These are phyloP conservation scores for Cryptus armator DNA, from an alignment of 2,888 invertebrate species.

Conservation along the genomic window DNA sequence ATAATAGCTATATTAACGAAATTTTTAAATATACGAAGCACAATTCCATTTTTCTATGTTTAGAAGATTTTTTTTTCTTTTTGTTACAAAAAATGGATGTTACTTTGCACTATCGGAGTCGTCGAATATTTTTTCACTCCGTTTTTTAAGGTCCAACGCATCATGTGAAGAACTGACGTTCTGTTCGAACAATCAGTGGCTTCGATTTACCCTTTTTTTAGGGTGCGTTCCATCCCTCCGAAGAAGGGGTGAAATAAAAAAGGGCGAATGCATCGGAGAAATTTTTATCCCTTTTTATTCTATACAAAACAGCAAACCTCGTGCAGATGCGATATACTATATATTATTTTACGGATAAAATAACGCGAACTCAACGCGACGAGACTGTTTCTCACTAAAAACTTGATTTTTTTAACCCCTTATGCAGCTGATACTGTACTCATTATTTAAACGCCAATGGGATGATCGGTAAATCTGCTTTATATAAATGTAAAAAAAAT, in stretches of 20 bases:
- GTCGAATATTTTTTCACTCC: not conserved
- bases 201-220: conserved; percentile 30
- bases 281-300: conserved; percentile 12
- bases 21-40: not conserved
- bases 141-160: not conserved
- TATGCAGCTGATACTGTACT: too few species aligned
- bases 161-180: not conserved
- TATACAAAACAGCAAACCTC: conserved; percentile 31
- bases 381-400: not conserved
- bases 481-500: too few species aligned
- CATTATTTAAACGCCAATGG: too few species aligned
- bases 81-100: not conserved
- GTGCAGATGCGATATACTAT: conserved; percentile 1
- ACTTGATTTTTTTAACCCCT: not conserved
- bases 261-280: conserved; percentile 13
- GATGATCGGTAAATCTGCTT: too few species aligned
- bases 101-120: not conserved
- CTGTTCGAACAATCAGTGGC: conserved; percentile 1
- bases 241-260: conserved; percentile 42
- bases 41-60: not conserved
- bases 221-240: conserved; percentile 6
- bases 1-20: not conserved
- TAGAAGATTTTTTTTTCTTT: not conserved
- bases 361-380: not conserved
- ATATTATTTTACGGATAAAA: conserved; percentile 26